phyloP scores from a whole-genome alignment of 2,113 vertebrate genomes.

The Trochalopteron elliotii region DNA sequence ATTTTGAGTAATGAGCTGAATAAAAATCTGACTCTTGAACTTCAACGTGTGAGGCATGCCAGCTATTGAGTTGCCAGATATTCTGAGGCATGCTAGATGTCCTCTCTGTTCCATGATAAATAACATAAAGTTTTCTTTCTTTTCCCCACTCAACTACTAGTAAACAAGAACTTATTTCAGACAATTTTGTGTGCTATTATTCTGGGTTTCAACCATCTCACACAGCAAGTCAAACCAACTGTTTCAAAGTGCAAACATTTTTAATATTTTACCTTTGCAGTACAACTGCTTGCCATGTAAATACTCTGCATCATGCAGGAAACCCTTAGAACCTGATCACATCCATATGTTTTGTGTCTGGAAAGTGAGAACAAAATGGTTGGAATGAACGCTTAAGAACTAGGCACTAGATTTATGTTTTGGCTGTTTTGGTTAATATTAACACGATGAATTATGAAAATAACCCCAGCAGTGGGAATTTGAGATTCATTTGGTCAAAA shows the following conservation, averaged over 20 bases:
- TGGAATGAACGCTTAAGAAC: background rate
- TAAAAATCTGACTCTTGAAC: background rate
- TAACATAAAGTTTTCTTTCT: background rate
- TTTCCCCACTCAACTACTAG: background rate
- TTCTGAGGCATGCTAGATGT: background rate
- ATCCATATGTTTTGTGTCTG: background rate
- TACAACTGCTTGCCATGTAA: background rate
- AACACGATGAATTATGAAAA: slow-evolving; percentile 7
- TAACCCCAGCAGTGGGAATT: background rate
- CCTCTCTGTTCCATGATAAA: background rate
- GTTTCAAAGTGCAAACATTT: background rate
- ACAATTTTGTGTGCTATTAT: background rate
- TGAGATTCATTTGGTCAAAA: background rate
- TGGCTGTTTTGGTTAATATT: background rate
- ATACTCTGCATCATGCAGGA: background rate
- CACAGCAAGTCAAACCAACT: background rate
- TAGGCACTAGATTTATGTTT: background rate
- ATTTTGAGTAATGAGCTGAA: background rate
- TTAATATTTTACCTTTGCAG: background rate
- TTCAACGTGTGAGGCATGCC: background rate
- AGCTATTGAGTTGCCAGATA: background rate
- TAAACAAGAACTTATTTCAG: background rate
- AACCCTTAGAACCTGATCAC: background rate
- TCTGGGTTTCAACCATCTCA: background rate
- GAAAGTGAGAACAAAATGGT: background rate